A percentile compares a stretch with the other conserved stretches of the same genome.
Evolutionary conservation across 2,797 vertebrate genomes (phyloP).

Genomic region (Neosilurus mollespiculum): DNA sequence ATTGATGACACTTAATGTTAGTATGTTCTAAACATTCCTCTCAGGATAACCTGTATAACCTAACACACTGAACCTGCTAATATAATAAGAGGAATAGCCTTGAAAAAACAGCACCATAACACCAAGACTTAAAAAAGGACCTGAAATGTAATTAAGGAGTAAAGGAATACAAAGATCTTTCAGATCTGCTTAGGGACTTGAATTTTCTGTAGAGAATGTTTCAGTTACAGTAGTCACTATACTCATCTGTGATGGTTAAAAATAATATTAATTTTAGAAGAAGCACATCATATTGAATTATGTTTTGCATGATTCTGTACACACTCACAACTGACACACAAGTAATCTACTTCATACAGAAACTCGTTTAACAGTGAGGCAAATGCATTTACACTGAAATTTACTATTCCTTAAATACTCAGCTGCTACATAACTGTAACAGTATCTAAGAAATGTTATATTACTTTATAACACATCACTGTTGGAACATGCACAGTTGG

Average conservation of each 20-base stretch:
- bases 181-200: not conserved
- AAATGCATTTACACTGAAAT: not conserved
- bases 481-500: not conserved
- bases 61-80: not conserved
- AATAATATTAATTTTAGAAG: not conserved
- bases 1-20: not conserved
- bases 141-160: not conserved
- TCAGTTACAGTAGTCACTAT: not conserved
- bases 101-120: not conserved
- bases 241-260: not conserved
- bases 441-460: not conserved
- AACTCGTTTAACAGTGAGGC: not conserved
- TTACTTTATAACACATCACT: not conserved
- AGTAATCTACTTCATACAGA: conserved; percentile 4
- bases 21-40: not conserved
- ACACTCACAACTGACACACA: not conserved
- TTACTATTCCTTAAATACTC: not conserved
- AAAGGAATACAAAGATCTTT: not conserved
- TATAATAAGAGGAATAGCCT: not conserved
- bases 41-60: not conserved
- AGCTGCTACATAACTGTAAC: not conserved
- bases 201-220: not conserved
- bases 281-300: conserved; percentile 8
- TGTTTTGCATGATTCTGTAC: conserved; percentile 19
- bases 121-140: not conserved